phyloP scores from a whole-genome alignment of 1,140 invertebrate species.

The Zaprionus taronus region DNA sequence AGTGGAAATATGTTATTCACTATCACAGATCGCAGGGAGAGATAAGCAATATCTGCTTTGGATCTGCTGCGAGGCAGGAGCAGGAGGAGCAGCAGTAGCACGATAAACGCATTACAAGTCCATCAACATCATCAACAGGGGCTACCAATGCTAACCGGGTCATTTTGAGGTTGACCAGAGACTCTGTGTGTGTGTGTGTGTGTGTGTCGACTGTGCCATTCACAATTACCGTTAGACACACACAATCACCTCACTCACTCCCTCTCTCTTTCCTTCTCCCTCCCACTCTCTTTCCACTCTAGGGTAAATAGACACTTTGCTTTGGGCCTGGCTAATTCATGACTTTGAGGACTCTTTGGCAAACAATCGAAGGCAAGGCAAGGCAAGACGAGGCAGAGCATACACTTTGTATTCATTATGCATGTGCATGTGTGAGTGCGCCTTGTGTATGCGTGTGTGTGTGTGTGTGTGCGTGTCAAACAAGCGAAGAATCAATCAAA shows the following conservation, averaged over 20 bases:
- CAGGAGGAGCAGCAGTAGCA: not conserved
- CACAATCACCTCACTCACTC: conserved; percentile 15
- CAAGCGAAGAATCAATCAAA: conserved; percentile 75
- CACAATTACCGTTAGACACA: conserved; percentile 71
- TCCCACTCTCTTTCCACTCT: not conserved
- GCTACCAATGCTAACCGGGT: conserved; percentile 44
- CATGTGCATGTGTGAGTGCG: conserved; percentile 25
- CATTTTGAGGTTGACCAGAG: conserved; percentile 36
- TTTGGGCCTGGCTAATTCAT: conserved; percentile 70
- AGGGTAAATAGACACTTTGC: conserved; percentile 57
- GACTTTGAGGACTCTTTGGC: conserved; percentile 69
- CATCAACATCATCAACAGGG: conserved; percentile 58
- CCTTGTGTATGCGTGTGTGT: conserved; percentile 1
- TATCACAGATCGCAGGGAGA: conserved; percentile 26
- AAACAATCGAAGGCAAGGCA: conserved; percentile 59
- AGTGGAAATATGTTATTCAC: conserved; percentile 70
- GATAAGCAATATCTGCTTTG: conserved; percentile 32
- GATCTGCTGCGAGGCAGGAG: conserved; percentile 19
- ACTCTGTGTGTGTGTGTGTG: not conserved
- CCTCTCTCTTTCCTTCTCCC: not conserved
- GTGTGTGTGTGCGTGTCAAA: conserved; percentile 56
- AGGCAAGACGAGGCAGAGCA: conserved; percentile 48
- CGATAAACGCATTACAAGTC: conserved; percentile 47
- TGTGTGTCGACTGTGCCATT: conserved; percentile 35
- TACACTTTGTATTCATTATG: conserved; percentile 71